Evolutionary conservation across 2,888 invertebrate genomes (phyloP).

Genomic region (Yponomeuta sedellus): DNA sequence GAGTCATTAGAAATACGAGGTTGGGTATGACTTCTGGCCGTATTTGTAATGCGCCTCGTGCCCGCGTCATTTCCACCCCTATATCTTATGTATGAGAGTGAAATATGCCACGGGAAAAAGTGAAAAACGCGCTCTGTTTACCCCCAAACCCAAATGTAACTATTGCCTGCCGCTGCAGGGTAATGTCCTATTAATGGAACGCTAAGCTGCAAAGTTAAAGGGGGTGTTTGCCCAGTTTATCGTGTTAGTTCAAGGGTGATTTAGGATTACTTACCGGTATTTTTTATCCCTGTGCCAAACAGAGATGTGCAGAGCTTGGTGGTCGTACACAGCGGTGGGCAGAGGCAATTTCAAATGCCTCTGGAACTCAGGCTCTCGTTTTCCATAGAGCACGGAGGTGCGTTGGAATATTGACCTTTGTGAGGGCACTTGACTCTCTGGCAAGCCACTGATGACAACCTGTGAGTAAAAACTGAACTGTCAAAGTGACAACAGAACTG

Average conservation of each 20-base stretch:
- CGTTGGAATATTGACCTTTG: conserved; percentile 81
- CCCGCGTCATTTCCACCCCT: conserved; percentile 53
- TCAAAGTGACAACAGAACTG: neutral
- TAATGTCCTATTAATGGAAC: conserved; percentile 8
- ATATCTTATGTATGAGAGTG: conserved; percentile 73
- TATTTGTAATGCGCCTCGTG: conserved; percentile 16
- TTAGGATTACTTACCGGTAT: conserved; percentile 77
- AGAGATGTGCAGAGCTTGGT: conserved; percentile 83
- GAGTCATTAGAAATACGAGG: neutral
- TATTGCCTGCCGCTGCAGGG: conserved; percentile 4
- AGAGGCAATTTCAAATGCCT: conserved; percentile 84
- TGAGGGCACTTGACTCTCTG: conserved; percentile 58
- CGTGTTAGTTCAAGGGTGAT: neutral
- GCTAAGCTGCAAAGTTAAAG: conserved; percentile 6
- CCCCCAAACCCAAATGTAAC: conserved; percentile 9
- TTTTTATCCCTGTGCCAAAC: conserved; percentile 92
- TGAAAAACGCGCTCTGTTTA: conserved; percentile 37
- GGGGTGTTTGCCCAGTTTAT: neutral
- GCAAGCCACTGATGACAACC: conserved; percentile 75
- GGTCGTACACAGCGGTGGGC: conserved; percentile 65
- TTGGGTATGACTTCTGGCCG: neutral
- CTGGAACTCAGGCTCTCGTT: conserved; percentile 86
- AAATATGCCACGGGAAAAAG: conserved; percentile 52
- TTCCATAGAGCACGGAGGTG: conserved; percentile 88
- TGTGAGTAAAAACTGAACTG: conserved; percentile 32